phyloP scores from a whole-genome alignment of 1,140 invertebrate species.

The Zaprionus gabonicus region DNA sequence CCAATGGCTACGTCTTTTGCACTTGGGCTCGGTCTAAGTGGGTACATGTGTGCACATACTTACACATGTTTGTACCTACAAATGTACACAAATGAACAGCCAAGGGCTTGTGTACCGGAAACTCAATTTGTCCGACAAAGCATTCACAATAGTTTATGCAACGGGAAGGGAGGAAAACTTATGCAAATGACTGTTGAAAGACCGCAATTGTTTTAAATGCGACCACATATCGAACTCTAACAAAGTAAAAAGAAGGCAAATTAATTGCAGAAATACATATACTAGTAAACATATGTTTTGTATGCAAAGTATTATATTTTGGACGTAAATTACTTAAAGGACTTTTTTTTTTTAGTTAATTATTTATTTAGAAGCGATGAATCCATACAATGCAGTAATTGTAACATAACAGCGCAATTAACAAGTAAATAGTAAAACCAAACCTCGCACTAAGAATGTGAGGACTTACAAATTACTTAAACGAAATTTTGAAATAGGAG shows the following conservation, averaged over 20 bases:
- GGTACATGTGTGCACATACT: neutral
- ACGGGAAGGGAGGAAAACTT: neutral
- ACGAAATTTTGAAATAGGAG: neutral
- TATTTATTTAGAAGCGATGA: too few relatives aligned
- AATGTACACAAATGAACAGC: too few relatives aligned
- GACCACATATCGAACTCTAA: neutral
- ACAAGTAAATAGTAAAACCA: too few relatives aligned
- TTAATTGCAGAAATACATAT: neutral
- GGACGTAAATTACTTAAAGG: too few relatives aligned
- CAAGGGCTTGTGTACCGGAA: slow-evolving; percentile 43
- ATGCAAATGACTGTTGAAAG: slow-evolving; percentile 37
- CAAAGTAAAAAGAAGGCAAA: neutral
- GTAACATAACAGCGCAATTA: too few relatives aligned
- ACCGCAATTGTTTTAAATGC: slow-evolving; percentile 37
- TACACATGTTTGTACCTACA: neutral
- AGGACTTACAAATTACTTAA: too few relatives aligned
- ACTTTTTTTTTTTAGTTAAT: too few relatives aligned
- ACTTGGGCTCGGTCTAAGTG: neutral
- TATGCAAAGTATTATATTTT: too few relatives aligned
- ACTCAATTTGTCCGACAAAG: slow-evolving; percentile 63
- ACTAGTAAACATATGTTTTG: neutral
- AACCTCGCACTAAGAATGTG: too few relatives aligned
- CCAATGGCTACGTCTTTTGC: neutral
- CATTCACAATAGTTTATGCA: slow-evolving; percentile 5
- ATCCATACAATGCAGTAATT: too few relatives aligned